phyloP scores from a whole-genome alignment of 1,140 invertebrate genomes.

The Eupristina koningsbergeri region DNA sequence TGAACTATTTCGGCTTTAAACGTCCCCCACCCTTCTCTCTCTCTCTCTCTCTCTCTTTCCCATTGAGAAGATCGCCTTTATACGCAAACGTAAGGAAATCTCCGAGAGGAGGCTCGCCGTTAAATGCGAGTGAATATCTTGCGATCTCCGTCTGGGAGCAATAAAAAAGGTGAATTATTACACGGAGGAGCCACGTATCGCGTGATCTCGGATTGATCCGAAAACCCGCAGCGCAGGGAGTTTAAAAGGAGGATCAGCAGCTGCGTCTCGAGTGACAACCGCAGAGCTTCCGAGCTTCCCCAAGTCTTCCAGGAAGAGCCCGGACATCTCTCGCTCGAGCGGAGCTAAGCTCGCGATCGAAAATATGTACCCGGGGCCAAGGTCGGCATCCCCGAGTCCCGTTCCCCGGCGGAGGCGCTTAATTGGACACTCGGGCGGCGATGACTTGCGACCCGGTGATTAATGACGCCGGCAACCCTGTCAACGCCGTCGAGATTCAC shows the following conservation, averaged over 20 bases:
- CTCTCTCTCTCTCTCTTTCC: no score
- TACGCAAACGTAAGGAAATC: neutral
- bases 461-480: conserved; percentile 41
- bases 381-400: neutral
- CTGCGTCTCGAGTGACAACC: conserved; percentile 10
- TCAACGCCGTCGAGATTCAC: conserved; percentile 20
- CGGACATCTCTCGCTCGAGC: no score
- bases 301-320: neutral
- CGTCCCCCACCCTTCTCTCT: neutral
- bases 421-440: conserved; percentile 47
- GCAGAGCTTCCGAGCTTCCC: neutral
- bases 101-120: neutral
- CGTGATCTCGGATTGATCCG: neutral
- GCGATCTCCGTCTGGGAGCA: neutral
- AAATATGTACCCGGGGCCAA: neutral
- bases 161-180: neutral
- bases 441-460: conserved; percentile 41
- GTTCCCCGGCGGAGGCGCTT: conserved; percentile 7
- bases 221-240: neutral
- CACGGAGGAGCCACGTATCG: neutral
- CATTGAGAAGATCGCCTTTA: no score
- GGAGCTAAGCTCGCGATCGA: neutral
- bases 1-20: neutral
- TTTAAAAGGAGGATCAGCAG: neutral
- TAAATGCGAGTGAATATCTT: neutral